Percentiles rank a stretch among this genome's conserved stretches.
These are phyloP conservation scores for Eupithecia vulgata DNA, from an alignment of 2,888 invertebrate species.

Conservation along the genomic window DNA sequence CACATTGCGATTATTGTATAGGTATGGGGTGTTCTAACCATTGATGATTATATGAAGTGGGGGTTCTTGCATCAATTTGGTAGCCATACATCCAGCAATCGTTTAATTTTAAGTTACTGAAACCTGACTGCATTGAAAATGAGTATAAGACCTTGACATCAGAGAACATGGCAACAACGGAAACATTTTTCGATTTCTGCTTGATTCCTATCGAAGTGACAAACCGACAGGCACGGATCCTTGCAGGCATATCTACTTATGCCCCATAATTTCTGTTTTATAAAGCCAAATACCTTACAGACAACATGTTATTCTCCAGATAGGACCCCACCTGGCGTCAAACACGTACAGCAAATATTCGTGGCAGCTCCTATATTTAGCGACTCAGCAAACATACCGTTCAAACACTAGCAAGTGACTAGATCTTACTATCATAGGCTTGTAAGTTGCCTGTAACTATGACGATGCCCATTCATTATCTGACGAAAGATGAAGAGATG, in stretches of 20 bases:
- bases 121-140: too few species aligned
- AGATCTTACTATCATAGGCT: not conserved
- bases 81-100: too few species aligned
- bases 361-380: slow-evolving; percentile 32
- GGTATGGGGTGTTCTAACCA: too few species aligned
- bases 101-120: too few species aligned
- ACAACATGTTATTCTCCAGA: slow-evolving; percentile 4
- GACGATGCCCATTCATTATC: slow-evolving; percentile 40
- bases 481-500: slow-evolving; percentile 22
- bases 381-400: slow-evolving; percentile 30
- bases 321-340: slow-evolving; percentile 20
- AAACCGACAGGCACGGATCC: not conserved
- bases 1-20: too few species aligned
- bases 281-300: not conserved
- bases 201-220: not conserved
- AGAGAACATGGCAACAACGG: not conserved
- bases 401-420: slow-evolving; percentile 9
- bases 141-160: too few species aligned
- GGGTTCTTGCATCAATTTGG: too few species aligned
- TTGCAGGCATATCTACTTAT: not conserved
- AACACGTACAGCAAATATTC: slow-evolving; percentile 23
- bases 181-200: not conserved
- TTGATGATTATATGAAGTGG: too few species aligned
- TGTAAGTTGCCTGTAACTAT: slow-evolving; percentile 34
- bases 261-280: not conserved